Base-by-base conservation (phyloP, 2,113 vertebrate genomes). In the Siphamia tubifer region DNA sequence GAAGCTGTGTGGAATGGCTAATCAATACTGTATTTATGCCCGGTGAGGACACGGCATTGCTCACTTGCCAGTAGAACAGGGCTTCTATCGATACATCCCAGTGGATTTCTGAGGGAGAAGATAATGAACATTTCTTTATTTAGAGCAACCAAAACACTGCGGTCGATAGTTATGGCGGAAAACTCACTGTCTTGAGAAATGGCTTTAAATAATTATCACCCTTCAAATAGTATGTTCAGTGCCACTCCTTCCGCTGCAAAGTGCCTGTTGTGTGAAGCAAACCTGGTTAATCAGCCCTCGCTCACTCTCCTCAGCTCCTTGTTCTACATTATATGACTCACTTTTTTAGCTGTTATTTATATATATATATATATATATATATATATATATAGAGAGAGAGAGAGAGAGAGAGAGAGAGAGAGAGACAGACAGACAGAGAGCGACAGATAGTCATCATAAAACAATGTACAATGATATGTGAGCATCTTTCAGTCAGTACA, bases 21-120 rank as follows among this genome's bases (percentile, higher is more conserved):
- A 93, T 93, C 91, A 87, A 92, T 92, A 92, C 57, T 63, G 70
- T 90, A 91, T 92, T 92, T 90, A 90, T 90, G 83, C 78, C 74
- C 70, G 6, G 79, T 48, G 79, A 76, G 82, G 81, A 89, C 78
- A 89, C 82, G 67, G 70, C 80, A 84, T 87, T 85, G 86, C 88
- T 92, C 87, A 84, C 77, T 83, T 74, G 71, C 81, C 70, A 82
- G 67, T 70, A 82, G 66, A 77, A 87, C 82, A 66, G 80, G 36
- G 70, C 27, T 81, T 86, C 79, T 79, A 84, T 90, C 77, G 70
- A 91, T 90, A 82, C 34, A 36, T 63, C 70, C 70, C 57, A 54
- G 54, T 44, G 52, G 74, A 83, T 79, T 79, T 89, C 72, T 82
- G 56, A 61, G 52, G 39, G 24, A n/a, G 34, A 73, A 70, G 66